These are phyloP conservation scores for Malurus elegans DNA, from an alignment of 2,113 vertebrate species.

Conservation along the genomic window DNA sequence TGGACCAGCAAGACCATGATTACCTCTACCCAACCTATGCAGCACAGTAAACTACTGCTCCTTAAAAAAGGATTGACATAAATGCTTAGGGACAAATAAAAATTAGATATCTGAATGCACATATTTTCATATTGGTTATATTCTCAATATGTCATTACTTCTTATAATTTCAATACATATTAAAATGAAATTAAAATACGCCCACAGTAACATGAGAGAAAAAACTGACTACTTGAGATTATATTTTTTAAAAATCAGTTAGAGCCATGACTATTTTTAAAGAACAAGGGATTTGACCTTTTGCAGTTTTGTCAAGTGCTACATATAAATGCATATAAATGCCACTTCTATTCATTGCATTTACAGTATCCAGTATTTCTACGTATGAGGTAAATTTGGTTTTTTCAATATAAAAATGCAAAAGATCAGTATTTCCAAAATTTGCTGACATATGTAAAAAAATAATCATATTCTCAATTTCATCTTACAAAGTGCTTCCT, in stretches of 20 bases:
- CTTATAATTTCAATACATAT: background rate
- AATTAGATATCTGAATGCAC: background rate
- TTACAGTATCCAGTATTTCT: background rate
- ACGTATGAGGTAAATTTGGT: background rate
- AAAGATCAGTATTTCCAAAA: background rate
- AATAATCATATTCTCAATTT: background rate
- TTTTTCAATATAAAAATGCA: background rate
- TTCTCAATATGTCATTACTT: background rate
- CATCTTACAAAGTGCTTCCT: background rate
- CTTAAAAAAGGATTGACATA: background rate
- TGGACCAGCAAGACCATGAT: background rate
- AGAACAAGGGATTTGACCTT: background rate
- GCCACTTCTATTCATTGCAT: background rate
- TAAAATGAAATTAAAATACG: background rate
- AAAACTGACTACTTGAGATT: background rate
- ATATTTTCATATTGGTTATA: background rate
- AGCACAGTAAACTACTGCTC: background rate
- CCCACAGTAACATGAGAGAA: background rate
- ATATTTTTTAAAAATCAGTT: background rate
- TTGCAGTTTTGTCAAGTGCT: background rate
- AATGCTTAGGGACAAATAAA: background rate
- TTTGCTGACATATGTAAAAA: background rate
- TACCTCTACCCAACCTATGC: background rate
- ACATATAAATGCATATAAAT: background rate
- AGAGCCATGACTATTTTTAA: background rate